Evolutionary conservation across 2,888 invertebrate genomes (phyloP), one percentile per base, ranked within the genome.

Genomic region (Dryobota labecula): DNA sequence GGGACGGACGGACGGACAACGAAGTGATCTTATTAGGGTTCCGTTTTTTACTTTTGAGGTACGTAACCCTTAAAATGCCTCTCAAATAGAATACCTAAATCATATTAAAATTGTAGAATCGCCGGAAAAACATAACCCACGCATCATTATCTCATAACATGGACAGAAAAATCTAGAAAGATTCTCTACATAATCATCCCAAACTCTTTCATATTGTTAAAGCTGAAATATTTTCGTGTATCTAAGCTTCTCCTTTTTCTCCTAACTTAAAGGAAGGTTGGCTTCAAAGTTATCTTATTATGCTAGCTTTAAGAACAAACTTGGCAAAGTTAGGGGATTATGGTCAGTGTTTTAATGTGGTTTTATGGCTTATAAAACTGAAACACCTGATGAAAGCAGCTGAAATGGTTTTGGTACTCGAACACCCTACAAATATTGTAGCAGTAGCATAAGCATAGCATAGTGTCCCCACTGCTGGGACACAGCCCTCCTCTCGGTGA

Each of bases 221-320:
- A 38, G 20, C 15, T 15, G 5, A 36, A 45, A 71, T 20, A 45
- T 51, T 45, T 62, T 9, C 51, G 0, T 51, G 30, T 45, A 5
- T 9, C 9, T 36, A 11, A 15, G 41, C 24, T 78, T 54, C 47
- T 56, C 9, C 20, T 36, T 70, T 62, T 77, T 47, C 20, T 47
- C 13, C 9, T 15, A 4, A 36, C 13, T 63, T 58, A 36, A 11
- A 63, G 41, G 20, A 47, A n/a, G 30, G 9, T 11, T 9, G n/a
- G 15, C 3, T 20, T n/a, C 9, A 43, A 62, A 75, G 20, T 47
- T 45, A 33, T 45, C 7, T 61, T 56, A 33, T 45, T 51, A 27
- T 43, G 43, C 9, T 20, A 18, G 45, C 36, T 41, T 24, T 43
- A 27, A 47, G 41, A 61, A 68, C 15, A 51, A 36, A 47, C n/a